These are phyloP conservation scores for Ranitomeya imitator DNA, from an alignment of 2,113 vertebrate species.

Conservation along the genomic window DNA sequence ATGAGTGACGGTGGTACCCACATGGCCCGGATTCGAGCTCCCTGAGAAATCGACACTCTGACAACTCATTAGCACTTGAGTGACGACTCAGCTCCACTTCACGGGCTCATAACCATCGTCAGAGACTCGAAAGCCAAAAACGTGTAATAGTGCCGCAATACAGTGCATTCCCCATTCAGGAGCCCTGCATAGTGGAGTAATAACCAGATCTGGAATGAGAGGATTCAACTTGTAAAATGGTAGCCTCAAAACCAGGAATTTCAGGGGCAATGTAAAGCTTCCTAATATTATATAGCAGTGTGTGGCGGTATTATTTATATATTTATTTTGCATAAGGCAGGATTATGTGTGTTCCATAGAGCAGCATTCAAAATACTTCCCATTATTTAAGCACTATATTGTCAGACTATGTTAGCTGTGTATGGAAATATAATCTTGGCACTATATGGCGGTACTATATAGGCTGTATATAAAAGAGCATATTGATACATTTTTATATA, in stretches of 20 bases:
- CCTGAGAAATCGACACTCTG: background rate
- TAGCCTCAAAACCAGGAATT: background rate
- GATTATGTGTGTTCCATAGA: background rate
- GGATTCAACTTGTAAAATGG: too few species aligned
- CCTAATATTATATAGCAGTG: background rate
- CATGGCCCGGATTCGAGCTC: background rate
- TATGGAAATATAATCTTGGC: background rate
- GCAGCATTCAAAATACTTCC: background rate
- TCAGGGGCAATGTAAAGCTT: background rate
- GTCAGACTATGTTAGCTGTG: background rate
- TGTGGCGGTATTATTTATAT: background rate
- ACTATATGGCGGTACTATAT: background rate
- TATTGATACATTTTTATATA: too few species aligned
- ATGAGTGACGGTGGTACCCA: background rate
- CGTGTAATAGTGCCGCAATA: background rate
- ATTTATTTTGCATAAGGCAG: too few species aligned
- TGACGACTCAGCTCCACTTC: background rate
- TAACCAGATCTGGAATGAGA: too few species aligned
- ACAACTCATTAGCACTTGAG: conserved; percentile 41
- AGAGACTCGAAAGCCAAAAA: background rate
- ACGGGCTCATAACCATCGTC: background rate
- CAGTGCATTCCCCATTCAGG: too few species aligned
- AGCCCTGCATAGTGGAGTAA: too few species aligned
- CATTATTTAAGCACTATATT: background rate
- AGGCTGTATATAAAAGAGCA: background rate